Evolutionary conservation across 2,113 vertebrate species (phyloP).

Genomic region (Gobio gobio): DNA sequence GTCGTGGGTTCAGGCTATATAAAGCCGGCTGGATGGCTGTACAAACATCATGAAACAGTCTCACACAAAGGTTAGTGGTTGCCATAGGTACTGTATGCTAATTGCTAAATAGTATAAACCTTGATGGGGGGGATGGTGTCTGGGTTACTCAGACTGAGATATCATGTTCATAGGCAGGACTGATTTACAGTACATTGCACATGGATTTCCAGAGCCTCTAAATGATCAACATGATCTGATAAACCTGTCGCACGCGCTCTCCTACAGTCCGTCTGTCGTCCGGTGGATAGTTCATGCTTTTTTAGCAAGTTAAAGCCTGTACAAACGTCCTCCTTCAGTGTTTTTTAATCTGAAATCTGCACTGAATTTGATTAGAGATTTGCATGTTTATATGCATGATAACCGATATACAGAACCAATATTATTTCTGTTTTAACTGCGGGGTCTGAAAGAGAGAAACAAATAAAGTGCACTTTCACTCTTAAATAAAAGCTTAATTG

Average conservation of each 20-base stretch:
- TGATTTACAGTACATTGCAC: not conserved
- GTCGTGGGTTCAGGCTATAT: conserved; percentile 71
- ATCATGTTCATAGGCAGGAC: not conserved
- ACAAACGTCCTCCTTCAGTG: too few relatives aligned
- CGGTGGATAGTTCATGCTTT: too few relatives aligned
- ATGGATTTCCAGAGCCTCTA: not conserved
- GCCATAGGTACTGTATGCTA: conserved; percentile 84
- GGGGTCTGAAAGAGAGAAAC: too few relatives aligned
- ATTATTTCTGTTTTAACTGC: too few relatives aligned
- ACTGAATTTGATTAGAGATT: too few relatives aligned
- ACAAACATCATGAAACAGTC: conserved; percentile 80
- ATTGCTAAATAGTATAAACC: conserved; percentile 76
- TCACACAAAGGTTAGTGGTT: conserved; percentile 80
- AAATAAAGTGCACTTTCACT: too few relatives aligned
- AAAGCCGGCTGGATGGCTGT: conserved; percentile 71
- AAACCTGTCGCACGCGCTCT: not conserved
- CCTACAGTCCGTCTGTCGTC: too few relatives aligned
- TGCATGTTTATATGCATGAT: too few relatives aligned
- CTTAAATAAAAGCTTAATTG: too few relatives aligned
- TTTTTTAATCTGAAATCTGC: too few relatives aligned
- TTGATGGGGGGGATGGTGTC: conserved; percentile 50
- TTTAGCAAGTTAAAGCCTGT: too few relatives aligned
- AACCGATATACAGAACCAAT: too few relatives aligned
- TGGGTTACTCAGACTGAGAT: not conserved
- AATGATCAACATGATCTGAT: not conserved